Percentiles rank a stretch among this genome's conserved stretches.
These are phyloP conservation scores for Palythoa heliodiscus DNA, from an alignment of 92 coral and sea anemone genomes.

Conservation along the genomic window DNA sequence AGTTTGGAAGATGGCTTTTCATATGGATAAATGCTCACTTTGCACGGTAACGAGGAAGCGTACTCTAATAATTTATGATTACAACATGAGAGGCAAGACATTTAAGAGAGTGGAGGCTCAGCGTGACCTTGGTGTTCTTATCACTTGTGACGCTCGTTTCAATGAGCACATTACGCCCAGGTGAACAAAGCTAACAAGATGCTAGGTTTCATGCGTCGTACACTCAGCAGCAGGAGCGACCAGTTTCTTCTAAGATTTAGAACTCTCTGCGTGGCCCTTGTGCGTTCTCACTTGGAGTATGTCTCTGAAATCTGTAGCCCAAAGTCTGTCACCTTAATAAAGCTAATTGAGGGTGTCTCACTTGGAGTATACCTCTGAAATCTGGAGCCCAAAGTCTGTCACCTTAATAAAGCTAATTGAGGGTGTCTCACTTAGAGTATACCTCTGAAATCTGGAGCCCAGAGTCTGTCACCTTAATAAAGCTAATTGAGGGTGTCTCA, in stretches of 20 bases:
- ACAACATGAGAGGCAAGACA: slow-evolving; percentile 38
- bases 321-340: slow-evolving; percentile 3
- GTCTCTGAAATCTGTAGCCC: not conserved
- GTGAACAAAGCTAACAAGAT: slow-evolving; percentile 52
- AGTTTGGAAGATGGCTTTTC: slow-evolving; percentile 52
- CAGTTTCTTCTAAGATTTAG: slow-evolving; percentile 10
- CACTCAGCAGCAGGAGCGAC: slow-evolving; percentile 15
- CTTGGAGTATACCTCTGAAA: slow-evolving; percentile 17
- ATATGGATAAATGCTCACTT: slow-evolving; percentile 49
- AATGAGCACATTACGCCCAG: slow-evolving; percentile 49
- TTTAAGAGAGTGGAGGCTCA: slow-evolving; percentile 51
- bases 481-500: slow-evolving; percentile 1
- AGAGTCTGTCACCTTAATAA: not conserved
- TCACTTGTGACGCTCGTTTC: slow-evolving; percentile 42
- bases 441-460: not conserved
- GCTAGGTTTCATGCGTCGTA: slow-evolving; percentile 43
- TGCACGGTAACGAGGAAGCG: slow-evolving; percentile 46
- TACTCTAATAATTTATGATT: slow-evolving; percentile 45
- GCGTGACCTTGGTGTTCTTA: slow-evolving; percentile 50
- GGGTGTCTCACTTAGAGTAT: slow-evolving; percentile 24
- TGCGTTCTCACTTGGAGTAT: slow-evolving; percentile 20
- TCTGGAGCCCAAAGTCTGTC: slow-evolving; percentile 1
- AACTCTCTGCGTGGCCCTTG: slow-evolving; percentile 7
- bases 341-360: slow-evolving; percentile 1
- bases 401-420: not conserved